A percentile compares a stretch with the other conserved stretches of the same genome.
These are phyloP conservation scores for Morelia viridis DNA, from an alignment of 2,797 vertebrate species.

Conservation along the genomic window DNA sequence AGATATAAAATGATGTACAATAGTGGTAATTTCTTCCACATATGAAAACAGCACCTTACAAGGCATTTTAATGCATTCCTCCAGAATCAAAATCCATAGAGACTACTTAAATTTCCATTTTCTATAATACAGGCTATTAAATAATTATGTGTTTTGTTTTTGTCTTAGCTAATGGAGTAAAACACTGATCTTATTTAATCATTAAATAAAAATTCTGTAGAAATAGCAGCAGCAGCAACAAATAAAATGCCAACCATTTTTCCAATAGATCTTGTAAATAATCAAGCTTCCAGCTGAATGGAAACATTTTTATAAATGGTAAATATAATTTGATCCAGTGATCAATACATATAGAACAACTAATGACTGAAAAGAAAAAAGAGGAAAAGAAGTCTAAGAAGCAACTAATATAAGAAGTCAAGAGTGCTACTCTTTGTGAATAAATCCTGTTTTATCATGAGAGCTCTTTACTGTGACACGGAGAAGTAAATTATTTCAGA, in stretches of 20 bases:
- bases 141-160: conserved; percentile 73
- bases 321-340: not conserved
- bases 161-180: conserved; percentile 68
- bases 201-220: conserved; percentile 61
- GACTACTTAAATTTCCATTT: conserved; percentile 71
- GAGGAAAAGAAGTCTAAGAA: not conserved
- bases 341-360: not conserved
- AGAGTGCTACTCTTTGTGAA: not conserved
- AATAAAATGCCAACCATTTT: conserved; percentile 38
- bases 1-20: conserved; percentile 77
- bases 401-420: not conserved
- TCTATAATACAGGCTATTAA: conserved; percentile 74
- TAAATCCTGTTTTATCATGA: conserved; percentile 19
- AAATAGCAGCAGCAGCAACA: conserved; percentile 44
- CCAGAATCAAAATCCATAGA: conserved; percentile 71
- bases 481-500: conserved; percentile 23
- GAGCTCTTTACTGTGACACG: conserved; percentile 22
- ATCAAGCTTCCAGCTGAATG: not conserved
- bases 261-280: conserved; percentile 58
- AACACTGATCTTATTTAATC: conserved; percentile 72
- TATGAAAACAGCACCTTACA: conserved; percentile 73
- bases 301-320: no score
- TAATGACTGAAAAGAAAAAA: not conserved
- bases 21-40: conserved; percentile 72
- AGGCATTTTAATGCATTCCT: conserved; percentile 68